Evolutionary conservation across 2,888 invertebrate genomes (phyloP), one percentile per base, ranked within the genome.

Genomic region (Pandemis heparana): DNA sequence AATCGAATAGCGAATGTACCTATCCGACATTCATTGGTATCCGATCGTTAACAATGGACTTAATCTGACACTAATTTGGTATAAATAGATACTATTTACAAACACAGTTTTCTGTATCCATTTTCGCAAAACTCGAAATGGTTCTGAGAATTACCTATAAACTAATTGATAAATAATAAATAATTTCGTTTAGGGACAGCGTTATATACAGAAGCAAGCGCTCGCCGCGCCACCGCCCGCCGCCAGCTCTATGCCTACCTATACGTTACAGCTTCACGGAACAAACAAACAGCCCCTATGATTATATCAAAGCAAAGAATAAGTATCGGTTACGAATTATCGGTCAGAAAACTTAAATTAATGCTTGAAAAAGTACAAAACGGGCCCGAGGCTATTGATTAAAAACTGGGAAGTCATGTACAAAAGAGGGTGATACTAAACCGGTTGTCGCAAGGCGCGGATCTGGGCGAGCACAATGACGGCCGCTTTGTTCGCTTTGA

Each of bases 131-230:
- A 64, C 56, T 16, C 60, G 60, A 74, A 74, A 70, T 60, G 65
- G 60, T 43, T 5, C 53, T 65, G 51, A 64, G 51, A 66, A 59
- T 59, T 76, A 77, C 83, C 84, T 90, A 92, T 75, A 78, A 86
- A 87, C 86, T 91, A 90, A 88, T 85, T 76, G 86, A 89, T 89
- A 92, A 92, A 92, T 90, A 94, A 94, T 94, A 94, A 94, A 93
- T 94, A 92, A 87, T 90, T 88, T 90, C 82, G 82, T 87, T 83
- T 81, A 80, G 79, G 89, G 87, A 90, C 83, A 92, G 94, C 92
- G 86, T 81, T 93, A 93, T 94, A 75, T 94, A 94, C 94, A 94
- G 83, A 94, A 94, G 94, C 94, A 88, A 53, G 72, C 83, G 85
- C 86, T 83, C 89, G 90, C 88, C 87, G 81, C 82, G 79, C 43